Percentiles rank a stretch among this genome's conserved stretches.
These are phyloP conservation scores for Okamejei kenojei DNA, from an alignment of 2,797 vertebrate species.

Conservation along the genomic window DNA sequence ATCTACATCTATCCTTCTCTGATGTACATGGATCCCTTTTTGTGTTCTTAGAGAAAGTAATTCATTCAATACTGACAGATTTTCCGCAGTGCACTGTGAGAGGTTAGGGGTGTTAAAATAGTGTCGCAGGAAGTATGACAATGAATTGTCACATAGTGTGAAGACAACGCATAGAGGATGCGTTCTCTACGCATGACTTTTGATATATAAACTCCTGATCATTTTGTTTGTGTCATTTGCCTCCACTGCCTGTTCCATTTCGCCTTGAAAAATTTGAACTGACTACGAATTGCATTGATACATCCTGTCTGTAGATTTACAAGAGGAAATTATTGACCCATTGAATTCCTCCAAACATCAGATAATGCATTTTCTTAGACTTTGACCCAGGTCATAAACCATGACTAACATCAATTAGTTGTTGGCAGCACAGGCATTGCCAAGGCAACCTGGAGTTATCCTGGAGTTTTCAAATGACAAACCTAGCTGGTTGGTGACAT, in stretches of 20 bases:
- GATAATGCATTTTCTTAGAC: background rate
- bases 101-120: background rate
- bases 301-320: background rate
- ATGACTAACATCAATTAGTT: background rate
- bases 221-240: background rate
- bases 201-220: background rate
- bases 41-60: background rate
- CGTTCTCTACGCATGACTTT: background rate
- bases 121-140: background rate
- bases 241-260: background rate
- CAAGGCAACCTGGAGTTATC: background rate
- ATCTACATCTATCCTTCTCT: background rate
- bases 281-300: background rate
- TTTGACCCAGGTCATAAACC: background rate
- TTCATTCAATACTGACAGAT: constrained; percentile 8
- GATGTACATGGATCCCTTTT: background rate
- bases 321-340: background rate
- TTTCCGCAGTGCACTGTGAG: background rate
- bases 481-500: background rate
- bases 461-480: background rate
- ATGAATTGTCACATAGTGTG: background rate
- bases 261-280: background rate
- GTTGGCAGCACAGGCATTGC: background rate
- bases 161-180: background rate
- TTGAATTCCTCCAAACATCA: background rate